Conservation (phyloP, 2,797 vertebrate species). For the Crenuchus spilurus region DNA sequence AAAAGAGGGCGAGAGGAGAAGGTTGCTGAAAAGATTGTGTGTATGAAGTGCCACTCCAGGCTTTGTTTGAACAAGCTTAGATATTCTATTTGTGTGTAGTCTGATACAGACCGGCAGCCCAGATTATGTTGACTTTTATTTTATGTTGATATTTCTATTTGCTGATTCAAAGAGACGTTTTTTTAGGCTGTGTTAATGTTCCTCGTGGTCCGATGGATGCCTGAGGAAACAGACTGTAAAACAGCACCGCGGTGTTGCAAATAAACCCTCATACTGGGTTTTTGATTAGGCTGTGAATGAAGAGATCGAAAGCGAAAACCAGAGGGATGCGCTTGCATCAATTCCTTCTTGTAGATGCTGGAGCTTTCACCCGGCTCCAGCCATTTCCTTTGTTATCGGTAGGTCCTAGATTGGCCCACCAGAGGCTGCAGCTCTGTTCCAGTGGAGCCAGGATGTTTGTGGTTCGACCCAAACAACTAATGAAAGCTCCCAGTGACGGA, state of each 20-base stretch:
- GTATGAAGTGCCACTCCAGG: neutral
- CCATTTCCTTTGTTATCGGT: constrained; percentile 66
- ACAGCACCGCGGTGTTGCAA: neutral
- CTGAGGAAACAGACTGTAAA: neutral
- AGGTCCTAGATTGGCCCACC: constrained; percentile 82
- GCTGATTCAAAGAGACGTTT: neutral
- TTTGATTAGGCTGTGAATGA: neutral
- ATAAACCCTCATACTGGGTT: neutral
- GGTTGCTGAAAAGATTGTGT: neutral
- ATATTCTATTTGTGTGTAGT: neutral
- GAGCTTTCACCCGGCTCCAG: constrained; percentile 68
- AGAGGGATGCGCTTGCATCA: neutral
- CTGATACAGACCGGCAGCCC: neutral
- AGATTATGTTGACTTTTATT: neutral
- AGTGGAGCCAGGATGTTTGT: constrained; percentile 52
- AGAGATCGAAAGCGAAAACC: neutral
- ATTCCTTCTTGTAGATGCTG: constrained; percentile 67
- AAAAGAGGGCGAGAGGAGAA: neutral
- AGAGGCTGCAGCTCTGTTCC: constrained; percentile 58
- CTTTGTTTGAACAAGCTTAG: neutral
- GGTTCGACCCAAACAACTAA: constrained; percentile 66
- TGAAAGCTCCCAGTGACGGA: constrained; percentile 58
- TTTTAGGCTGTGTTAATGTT: neutral
- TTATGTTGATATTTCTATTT: neutral
- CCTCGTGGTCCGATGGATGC: neutral